phyloP scores from a whole-genome alignment of 2,888 invertebrate genomes.

The Coremacera marginata region DNA sequence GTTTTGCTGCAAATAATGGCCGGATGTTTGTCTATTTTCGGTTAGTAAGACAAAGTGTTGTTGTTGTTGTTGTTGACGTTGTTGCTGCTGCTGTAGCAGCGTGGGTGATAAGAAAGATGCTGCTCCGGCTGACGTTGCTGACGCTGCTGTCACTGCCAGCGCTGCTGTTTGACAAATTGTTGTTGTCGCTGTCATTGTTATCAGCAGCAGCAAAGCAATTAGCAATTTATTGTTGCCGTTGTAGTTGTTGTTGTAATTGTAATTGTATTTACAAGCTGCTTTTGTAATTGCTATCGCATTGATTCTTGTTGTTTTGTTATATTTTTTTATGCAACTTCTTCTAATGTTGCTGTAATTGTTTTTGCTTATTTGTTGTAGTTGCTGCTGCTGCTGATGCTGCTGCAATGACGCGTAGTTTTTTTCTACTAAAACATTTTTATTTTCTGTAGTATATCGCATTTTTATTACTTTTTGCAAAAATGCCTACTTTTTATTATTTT shows the following conservation, averaged over 20 bases:
- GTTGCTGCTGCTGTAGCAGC: conserved; percentile 51
- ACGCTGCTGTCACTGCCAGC: conserved; percentile 39
- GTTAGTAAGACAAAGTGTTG: conserved; percentile 62
- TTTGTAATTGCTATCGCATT: conserved; percentile 6
- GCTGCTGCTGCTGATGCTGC: conserved; percentile 25
- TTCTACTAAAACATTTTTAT: conserved; percentile 6
- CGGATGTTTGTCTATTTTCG: conserved; percentile 51
- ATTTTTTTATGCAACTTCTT: conserved; percentile 25
- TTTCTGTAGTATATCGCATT: conserved; percentile 28
- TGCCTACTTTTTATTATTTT: conserved; percentile 3
- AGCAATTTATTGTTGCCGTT: conserved; percentile 27
- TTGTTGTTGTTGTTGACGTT: conserved; percentile 58
- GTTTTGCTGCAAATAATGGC: conserved; percentile 39
- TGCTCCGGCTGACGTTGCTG: conserved; percentile 45
- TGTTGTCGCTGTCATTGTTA: conserved; percentile 34
- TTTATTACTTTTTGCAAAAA: conserved; percentile 9
- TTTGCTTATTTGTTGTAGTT: conserved; percentile 38
- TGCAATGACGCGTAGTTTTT: conserved; percentile 20
- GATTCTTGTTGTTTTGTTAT: neutral
- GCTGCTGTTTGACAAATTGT: conserved; percentile 45
- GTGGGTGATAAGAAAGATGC: conserved; percentile 30
- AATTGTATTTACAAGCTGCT: conserved; percentile 2
- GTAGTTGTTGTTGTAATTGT: conserved; percentile 21
- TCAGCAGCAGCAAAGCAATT: conserved; percentile 28
- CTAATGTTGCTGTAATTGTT: conserved; percentile 48